These are phyloP conservation scores for Pavo muticus DNA, from an alignment of 2,113 vertebrate species.

Conservation along the genomic window DNA sequence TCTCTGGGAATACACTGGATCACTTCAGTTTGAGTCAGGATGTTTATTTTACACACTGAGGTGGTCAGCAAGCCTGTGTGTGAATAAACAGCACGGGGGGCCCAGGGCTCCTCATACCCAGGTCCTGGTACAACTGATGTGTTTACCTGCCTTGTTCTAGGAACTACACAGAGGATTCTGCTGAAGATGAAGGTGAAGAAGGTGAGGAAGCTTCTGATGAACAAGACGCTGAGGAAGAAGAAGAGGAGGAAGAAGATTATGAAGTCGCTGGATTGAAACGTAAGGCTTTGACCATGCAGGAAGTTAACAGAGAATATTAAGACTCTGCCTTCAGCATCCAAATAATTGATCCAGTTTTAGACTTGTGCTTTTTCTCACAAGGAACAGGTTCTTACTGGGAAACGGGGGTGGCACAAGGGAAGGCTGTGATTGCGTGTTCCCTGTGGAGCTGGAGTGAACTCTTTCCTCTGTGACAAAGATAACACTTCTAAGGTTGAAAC, in stretches of 20 bases:
- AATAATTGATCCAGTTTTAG: background rate
- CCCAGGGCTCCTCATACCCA: background rate
- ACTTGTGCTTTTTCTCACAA: background rate
- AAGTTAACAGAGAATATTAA: background rate
- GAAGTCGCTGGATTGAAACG: slow-evolving; percentile 90
- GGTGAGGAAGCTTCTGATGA: slow-evolving; percentile 84
- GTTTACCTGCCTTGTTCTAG: slow-evolving; percentile 69
- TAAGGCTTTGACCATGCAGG: slow-evolving; percentile 72
- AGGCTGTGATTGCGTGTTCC: background rate
- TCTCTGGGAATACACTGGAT: background rate
- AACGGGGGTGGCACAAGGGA: background rate
- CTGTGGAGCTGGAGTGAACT: background rate
- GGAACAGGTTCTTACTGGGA: background rate
- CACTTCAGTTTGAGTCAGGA: background rate
- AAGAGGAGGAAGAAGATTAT: slow-evolving; percentile 88
- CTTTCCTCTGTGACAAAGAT: background rate
- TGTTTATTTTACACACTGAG: background rate
- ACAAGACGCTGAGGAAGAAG: slow-evolving; percentile 78
- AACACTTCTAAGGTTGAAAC: background rate
- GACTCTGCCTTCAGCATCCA: background rate
- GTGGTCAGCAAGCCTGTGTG: background rate
- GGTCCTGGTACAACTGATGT: background rate
- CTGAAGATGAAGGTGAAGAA: slow-evolving; percentile 87
- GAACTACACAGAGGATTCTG: slow-evolving; percentile 91
- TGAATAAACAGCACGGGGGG: background rate